phyloP scores from a whole-genome alignment of 2,888 invertebrate species.

The Erebia aethiops region DNA sequence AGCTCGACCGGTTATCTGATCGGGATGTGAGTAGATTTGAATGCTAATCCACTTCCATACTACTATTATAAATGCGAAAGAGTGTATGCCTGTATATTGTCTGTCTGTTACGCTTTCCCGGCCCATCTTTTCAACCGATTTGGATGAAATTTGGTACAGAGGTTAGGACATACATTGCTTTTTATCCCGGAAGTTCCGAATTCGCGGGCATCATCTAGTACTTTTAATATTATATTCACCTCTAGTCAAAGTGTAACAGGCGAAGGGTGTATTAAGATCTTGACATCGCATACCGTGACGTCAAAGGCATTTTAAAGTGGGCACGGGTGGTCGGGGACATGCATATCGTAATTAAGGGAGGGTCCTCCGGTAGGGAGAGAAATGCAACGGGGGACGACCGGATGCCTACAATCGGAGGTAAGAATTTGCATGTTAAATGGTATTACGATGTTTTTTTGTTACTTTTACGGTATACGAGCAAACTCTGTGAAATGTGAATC shows the following conservation, averaged over 20 bases:
- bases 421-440: not conserved
- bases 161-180: no score
- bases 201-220: no score
- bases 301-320: conserved; percentile 24
- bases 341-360: conserved; percentile 32
- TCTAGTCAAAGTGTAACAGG: not conserved
- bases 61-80: no score
- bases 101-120: no score
- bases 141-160: no score
- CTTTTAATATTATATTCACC: no score
- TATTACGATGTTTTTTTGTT: not conserved
- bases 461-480: no score
- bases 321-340: conserved; percentile 19
- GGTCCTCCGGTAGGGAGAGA: conserved; percentile 19
- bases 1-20: not conserved
- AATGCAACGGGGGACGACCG: conserved; percentile 24
- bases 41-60: not conserved
- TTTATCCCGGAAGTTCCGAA: no score
- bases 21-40: not conserved
- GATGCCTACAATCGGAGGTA: conserved; percentile 9
- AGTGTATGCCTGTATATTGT: no score
- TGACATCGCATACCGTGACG: conserved; percentile 18
- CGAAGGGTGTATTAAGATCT: conserved; percentile 21
- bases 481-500: no score
- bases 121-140: no score